Base-by-base conservation (phyloP, 2,888 invertebrate species). In the Aphidoletes aphidimyza region DNA sequence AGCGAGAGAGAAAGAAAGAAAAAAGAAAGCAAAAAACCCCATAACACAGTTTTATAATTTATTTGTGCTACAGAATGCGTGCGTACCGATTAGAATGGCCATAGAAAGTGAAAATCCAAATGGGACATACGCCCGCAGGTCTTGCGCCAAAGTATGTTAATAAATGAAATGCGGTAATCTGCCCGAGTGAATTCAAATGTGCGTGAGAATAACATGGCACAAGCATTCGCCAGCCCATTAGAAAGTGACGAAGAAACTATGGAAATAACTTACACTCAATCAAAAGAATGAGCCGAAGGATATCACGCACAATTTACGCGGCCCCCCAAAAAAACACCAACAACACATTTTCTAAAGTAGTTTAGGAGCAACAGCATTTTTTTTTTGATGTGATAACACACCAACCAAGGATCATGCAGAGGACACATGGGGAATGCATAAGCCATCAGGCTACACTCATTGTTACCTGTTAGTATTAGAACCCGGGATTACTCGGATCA, bases 21-120 rank as follows among this genome's bases (percentile, higher is more conserved):
- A 11, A 8, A 26, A 69, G 17, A 19, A 14, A 30, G n/a, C 26
- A 69, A 14, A 14, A 26, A 69, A 30, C 69, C 69, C 69, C 26
- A 69, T 69, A 69, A 69, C 69, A 69, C 69, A 69, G 69, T 69
- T 69, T 69, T 69, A 69, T 69, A 69, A 69, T 69, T 69, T 69
- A 69, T 69, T 69, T 69, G 69, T 14, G 26, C 34, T 30, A n/a
- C 69, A 69, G 69, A 30, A 30, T 69, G 69, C 69, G 69, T 69
- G 69, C 69, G 69, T 69, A 30, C 11, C 69, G 69, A 69, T 69
- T 69, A 30, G 69, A 30, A 30, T 30, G 69, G 69, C 69, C 17
- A 69, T 69, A 30, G 69, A 69, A 69, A 69, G 69, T 69, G 69
- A 69, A 69, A 69, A 69, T 69, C 69, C 69, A 69, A 69, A 69